phyloP scores from a whole-genome alignment of 23 tunicate species.

The Corella eumyota region DNA sequence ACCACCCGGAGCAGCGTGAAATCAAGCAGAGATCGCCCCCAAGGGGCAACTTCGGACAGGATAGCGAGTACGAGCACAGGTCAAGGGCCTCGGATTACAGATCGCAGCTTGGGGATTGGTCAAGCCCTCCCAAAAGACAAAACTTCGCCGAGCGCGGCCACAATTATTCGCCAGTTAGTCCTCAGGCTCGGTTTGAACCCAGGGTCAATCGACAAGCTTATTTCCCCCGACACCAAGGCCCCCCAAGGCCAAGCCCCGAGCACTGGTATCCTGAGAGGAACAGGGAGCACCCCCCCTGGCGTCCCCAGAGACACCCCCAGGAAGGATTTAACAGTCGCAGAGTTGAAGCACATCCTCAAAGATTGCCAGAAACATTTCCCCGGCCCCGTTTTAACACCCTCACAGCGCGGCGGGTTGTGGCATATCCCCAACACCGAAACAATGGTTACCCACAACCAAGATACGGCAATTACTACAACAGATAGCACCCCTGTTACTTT shows the following conservation, averaged over 20 bases:
- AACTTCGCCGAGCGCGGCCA: background rate
- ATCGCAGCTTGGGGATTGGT: too few relatives aligned
- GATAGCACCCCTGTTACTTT: constrained; percentile 7
- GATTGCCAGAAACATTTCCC: too few relatives aligned
- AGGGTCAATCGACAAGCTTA: background rate
- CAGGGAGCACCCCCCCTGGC: background rate
- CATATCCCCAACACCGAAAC: constrained; percentile 2
- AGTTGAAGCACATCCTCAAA: too few relatives aligned
- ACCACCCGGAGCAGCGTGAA: too few relatives aligned
- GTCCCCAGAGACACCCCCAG: constrained; percentile 1
- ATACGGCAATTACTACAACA: background rate
- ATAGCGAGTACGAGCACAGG: too few relatives aligned
- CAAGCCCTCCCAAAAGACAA: too few relatives aligned
- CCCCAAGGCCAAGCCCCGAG: background rate
- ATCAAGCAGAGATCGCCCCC: too few relatives aligned
- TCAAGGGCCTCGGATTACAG: too few relatives aligned
- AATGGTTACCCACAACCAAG: background rate
- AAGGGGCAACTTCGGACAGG: too few relatives aligned
- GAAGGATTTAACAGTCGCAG: background rate
- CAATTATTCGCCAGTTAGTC: background rate
- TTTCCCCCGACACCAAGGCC: background rate
- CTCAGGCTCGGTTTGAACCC: constrained; percentile 1
- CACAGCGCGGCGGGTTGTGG: background rate
- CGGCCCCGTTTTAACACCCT: constrained; percentile 2
- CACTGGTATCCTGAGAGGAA: background rate